These are phyloP conservation scores for Cromileptes altivelis DNA, from an alignment of 2,113 vertebrate species.

Conservation along the genomic window DNA sequence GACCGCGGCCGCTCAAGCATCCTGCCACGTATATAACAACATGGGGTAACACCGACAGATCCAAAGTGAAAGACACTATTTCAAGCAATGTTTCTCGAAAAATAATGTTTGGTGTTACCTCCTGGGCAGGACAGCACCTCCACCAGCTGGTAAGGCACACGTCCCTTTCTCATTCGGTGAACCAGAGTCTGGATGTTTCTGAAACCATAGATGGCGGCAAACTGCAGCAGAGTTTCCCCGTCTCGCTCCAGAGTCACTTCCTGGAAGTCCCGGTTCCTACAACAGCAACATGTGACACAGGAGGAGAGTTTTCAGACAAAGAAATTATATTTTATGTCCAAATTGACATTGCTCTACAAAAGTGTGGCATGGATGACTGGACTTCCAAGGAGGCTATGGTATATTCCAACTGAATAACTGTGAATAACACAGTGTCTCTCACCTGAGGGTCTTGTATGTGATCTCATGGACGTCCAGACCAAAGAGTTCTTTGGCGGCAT, in stretches of 20 bases:
- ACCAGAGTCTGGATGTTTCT: conserved; percentile 96
- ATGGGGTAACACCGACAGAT: background rate
- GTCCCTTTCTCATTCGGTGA: conserved; percentile 92
- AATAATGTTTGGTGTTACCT: conserved; percentile 81
- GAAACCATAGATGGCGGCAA: conserved; percentile 94
- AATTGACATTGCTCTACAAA: no score
- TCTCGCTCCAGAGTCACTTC: conserved; percentile 94
- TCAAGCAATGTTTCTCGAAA: background rate
- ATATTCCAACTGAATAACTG: background rate
- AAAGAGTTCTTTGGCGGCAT: conserved; percentile 94
- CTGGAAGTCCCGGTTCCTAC: conserved; percentile 96
- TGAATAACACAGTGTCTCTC: background rate
- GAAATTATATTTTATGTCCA: background rate
- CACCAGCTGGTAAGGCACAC: conserved; percentile 92
- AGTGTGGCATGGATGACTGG: no score
- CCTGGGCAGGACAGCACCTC: conserved; percentile 96
- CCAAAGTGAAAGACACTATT: background rate
- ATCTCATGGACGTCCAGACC: conserved; percentile 90
- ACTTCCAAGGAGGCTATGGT: background rate
- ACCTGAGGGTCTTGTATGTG: conserved; percentile 92
- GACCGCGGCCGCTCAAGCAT: conserved; percentile 89
- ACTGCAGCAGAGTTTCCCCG: conserved; percentile 92
- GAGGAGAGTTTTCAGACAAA: background rate
- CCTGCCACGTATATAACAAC: conserved; percentile 78
- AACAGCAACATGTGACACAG: background rate